These are phyloP conservation scores for Scolopax mira DNA, from an alignment of 2,113 vertebrate genomes.

Conservation along the genomic window DNA sequence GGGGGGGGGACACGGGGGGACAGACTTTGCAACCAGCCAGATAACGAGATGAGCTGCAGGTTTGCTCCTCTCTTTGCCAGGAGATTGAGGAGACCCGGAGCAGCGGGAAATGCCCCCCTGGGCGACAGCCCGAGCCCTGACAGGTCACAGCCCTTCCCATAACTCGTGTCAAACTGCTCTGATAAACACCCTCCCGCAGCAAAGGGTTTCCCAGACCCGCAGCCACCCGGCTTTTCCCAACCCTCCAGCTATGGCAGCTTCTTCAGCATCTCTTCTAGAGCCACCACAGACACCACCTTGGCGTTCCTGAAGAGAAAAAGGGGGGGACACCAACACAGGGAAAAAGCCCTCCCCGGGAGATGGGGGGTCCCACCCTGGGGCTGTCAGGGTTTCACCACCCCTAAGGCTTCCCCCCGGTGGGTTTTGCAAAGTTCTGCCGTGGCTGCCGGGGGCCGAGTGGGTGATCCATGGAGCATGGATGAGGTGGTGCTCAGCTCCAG, in stretches of 20 bases:
- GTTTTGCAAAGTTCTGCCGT: neutral
- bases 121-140: neutral
- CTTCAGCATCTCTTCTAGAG: neutral
- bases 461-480: fast-evolving
- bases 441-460: neutral
- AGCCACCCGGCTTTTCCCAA: neutral
- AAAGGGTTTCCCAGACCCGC: neutral
- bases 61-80: neutral
- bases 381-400: neutral
- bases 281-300: neutral
- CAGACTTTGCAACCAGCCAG: neutral
- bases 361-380: neutral
- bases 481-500: neutral
- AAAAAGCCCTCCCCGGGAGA: neutral
- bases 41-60: neutral
- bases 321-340: fast-evolving
- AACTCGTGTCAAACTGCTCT: neutral
- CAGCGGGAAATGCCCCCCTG: neutral
- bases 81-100: neutral
- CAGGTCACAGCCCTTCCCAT: slow-evolving; percentile 15
- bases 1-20: neutral
- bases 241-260: neutral
- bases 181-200: neutral
- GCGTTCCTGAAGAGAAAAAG: fast-evolving
- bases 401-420: neutral